phyloP scores from a whole-genome alignment of 2,888 invertebrate genomes.

The Polydesmus complanatus region DNA sequence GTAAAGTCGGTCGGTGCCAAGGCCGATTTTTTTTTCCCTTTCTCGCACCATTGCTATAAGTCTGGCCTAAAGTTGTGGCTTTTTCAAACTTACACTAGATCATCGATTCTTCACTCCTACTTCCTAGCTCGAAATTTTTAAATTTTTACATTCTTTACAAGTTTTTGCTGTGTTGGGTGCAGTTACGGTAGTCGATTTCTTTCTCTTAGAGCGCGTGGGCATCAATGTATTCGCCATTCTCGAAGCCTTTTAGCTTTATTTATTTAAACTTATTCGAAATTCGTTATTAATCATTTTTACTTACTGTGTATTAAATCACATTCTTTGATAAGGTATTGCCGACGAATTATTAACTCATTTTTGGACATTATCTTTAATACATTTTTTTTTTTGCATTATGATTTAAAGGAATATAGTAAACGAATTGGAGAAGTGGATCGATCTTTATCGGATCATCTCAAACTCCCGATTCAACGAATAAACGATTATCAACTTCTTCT shows the following conservation, averaged over 20 bases:
- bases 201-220: no score
- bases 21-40: neutral
- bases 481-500: conserved; percentile 90
- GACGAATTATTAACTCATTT: no score
- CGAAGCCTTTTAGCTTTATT: no score
- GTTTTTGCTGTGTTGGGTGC: neutral
- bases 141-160: neutral
- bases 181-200: no score
- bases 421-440: conserved; percentile 69
- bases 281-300: no score
- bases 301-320: no score
- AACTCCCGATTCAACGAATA: conserved; percentile 85
- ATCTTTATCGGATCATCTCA: conserved; percentile 74
- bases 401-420: conserved; percentile 59
- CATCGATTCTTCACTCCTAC: neutral
- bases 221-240: no score
- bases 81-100: conserved; percentile 6
- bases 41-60: neutral
- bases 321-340: no score
- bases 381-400: no score
- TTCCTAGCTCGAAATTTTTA: neutral
- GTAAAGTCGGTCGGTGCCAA: neutral
- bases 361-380: no score
- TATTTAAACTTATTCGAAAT: no score
- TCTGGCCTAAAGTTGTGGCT: no score